phyloP scores from a whole-genome alignment of 30 jellyfish, hydroid and myxozoan species.

The Rhopilema esculentum region DNA sequence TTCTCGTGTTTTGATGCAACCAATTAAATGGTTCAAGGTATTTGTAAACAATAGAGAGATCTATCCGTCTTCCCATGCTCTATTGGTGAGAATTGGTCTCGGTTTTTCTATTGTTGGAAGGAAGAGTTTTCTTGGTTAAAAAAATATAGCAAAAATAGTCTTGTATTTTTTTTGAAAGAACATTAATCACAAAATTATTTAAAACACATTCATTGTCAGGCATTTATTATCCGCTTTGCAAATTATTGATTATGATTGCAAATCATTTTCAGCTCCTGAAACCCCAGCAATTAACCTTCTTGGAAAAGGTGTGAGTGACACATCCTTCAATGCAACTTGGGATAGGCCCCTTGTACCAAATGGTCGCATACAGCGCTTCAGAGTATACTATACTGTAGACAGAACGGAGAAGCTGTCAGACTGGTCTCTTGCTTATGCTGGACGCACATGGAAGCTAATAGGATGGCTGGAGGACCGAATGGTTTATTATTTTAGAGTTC shows the following conservation, averaged over 20 bases:
- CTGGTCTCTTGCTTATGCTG: constrained; percentile 69
- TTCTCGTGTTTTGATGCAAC: constrained; percentile 21
- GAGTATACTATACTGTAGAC: constrained; percentile 67
- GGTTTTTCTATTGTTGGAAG: too few relatives aligned
- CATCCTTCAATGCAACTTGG: constrained; percentile 75
- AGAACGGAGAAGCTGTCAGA: constrained; percentile 43
- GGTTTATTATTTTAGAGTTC: constrained; percentile 83
- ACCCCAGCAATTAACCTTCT: constrained; percentile 71
- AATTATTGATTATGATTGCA: not conserved
- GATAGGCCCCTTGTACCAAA: constrained; percentile 58
- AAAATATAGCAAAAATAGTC: too few relatives aligned
- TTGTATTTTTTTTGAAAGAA: too few relatives aligned
- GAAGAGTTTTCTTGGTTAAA: too few relatives aligned
- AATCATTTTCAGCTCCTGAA: constrained; percentile 59
- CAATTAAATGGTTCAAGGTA: not conserved
- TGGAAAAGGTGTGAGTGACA: constrained; percentile 70
- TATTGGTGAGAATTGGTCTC: too few relatives aligned
- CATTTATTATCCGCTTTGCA: too few relatives aligned
- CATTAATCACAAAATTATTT: too few relatives aligned
- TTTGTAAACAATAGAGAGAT: constrained; percentile 4
- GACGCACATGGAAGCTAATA: constrained; percentile 45
- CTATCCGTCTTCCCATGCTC: too few relatives aligned
- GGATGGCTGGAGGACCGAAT: constrained; percentile 30
- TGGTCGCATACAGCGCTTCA: constrained; percentile 70
- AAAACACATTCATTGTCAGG: too few relatives aligned